Percentiles rank a stretch among this genome's conserved stretches.
phyloP scores from a whole-genome alignment of 2,888 invertebrate genomes.

The Ochropleura plecta region DNA sequence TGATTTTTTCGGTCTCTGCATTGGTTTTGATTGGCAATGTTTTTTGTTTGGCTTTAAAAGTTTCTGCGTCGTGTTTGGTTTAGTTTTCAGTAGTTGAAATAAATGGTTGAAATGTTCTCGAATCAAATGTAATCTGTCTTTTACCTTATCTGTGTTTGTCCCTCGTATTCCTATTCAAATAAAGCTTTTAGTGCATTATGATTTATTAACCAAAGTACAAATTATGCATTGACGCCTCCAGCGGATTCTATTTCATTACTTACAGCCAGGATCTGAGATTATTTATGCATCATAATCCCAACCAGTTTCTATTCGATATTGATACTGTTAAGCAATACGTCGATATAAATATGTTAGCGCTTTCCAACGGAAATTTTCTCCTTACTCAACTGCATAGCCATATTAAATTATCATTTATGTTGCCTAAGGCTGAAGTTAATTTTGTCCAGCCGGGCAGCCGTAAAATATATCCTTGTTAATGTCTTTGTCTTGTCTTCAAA shows the following conservation, averaged over 20 bases:
- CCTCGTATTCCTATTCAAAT: constrained; percentile 22
- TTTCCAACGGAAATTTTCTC: constrained; percentile 54
- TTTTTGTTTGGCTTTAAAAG: neutral
- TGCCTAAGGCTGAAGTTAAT: constrained; percentile 37
- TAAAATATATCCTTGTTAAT: constrained; percentile 45
- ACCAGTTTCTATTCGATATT: constrained; percentile 55
- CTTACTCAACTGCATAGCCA: constrained; percentile 33
- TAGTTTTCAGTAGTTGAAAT: neutral
- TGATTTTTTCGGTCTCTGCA: constrained; percentile 37
- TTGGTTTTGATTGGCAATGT: neutral
- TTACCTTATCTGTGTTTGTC: too few species aligned
- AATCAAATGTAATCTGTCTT: neutral
- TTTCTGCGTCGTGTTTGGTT: neutral
- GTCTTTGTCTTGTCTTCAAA: too few species aligned
- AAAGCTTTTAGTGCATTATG: constrained; percentile 7
- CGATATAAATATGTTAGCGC: constrained; percentile 54
- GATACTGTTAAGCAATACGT: constrained; percentile 52
- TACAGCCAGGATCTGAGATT: constrained; percentile 38
- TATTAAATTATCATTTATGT: constrained; percentile 60
- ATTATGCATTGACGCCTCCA: constrained; percentile 36
- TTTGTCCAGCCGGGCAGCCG: constrained; percentile 6
- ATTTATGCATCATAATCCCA: constrained; percentile 52
- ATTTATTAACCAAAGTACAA: constrained; percentile 25
- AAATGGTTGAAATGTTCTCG: neutral
- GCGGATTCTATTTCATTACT: constrained; percentile 45